Percentiles rank a stretch among this genome's conserved stretches.
These are phyloP conservation scores for Cichlasoma orientale DNA, from an alignment of 2,797 vertebrate species.

Conservation along the genomic window DNA sequence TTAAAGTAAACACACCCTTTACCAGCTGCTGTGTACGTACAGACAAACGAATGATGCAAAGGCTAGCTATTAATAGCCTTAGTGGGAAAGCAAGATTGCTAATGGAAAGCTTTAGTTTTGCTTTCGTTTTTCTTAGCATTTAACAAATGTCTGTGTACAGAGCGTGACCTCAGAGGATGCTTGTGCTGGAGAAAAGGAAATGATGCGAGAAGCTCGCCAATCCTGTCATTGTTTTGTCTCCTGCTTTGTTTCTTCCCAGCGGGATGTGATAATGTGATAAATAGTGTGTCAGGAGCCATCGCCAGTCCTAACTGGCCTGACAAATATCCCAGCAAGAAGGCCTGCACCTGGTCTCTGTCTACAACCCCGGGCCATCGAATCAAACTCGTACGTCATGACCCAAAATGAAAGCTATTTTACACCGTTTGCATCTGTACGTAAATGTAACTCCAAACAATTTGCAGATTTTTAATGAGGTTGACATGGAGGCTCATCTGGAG, in stretches of 20 bases:
- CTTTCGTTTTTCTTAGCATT: not conserved
- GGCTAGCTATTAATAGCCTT: not conserved
- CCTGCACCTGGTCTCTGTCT: slow-evolving; percentile 91
- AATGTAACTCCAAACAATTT: not conserved
- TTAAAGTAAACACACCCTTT: not conserved
- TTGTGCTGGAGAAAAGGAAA: not conserved
- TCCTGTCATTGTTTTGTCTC: not conserved
- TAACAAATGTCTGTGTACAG: not conserved
- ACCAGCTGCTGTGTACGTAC: not conserved
- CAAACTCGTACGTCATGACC: slow-evolving; percentile 85
- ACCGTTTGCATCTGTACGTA: not conserved
- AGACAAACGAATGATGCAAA: not conserved
- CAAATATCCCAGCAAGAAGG: slow-evolving; percentile 95
- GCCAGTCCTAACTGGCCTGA: slow-evolving; percentile 98
- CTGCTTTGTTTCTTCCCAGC: slow-evolving; percentile 74
- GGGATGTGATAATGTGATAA: slow-evolving; percentile 91
- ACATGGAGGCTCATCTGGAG: slow-evolving; percentile 94
- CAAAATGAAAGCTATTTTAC: not conserved
- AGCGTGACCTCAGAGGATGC: not conserved
- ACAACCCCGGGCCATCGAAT: slow-evolving; percentile 91
- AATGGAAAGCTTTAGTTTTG: not conserved
- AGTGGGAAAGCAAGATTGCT: not conserved
- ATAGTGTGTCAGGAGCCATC: slow-evolving; percentile 86
- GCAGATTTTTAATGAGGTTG: slow-evolving; percentile 91
- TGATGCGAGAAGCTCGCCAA: not conserved